Evolutionary conservation across 2,113 vertebrate genomes (phyloP).

Genomic region (Gracilinanus agilis): DNA sequence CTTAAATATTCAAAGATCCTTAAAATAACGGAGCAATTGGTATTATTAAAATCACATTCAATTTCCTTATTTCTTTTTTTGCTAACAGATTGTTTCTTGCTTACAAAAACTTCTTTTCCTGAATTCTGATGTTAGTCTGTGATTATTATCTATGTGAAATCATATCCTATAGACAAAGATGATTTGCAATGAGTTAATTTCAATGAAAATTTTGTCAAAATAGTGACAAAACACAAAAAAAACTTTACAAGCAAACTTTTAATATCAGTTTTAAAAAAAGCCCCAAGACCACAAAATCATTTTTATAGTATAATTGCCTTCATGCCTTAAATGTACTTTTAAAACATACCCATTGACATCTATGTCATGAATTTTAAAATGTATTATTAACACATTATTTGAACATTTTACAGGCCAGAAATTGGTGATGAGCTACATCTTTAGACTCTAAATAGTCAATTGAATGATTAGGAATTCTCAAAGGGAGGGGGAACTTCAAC

Average conservation of each 20-base stretch:
- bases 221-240: conserved; percentile 54
- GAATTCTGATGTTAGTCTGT: conserved; percentile 41
- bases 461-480: conserved; percentile 71
- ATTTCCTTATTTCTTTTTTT: conserved; percentile 15
- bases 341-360: conserved; percentile 7
- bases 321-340: conserved; percentile 11
- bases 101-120: neutral
- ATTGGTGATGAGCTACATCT: conserved; percentile 56
- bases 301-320: neutral
- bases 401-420: conserved; percentile 59
- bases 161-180: neutral
- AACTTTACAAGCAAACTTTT: neutral
- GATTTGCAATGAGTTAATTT: conserved; percentile 25
- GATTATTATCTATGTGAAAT: conserved; percentile 45
- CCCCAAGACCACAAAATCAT: neutral
- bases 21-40: conserved; percentile 23
- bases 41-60: neutral
- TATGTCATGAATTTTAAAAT: conserved; percentile 33
- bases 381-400: conserved; percentile 59
- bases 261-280: neutral
- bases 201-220: conserved; percentile 46
- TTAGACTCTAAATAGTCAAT: conserved; percentile 68
- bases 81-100: conserved; percentile 4
- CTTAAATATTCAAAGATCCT: conserved; percentile 12
- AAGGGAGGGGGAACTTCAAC: conserved; percentile 63